These are phyloP conservation scores for Lichenostomus cassidix DNA, from an alignment of 2,113 vertebrate species.

Conservation along the genomic window DNA sequence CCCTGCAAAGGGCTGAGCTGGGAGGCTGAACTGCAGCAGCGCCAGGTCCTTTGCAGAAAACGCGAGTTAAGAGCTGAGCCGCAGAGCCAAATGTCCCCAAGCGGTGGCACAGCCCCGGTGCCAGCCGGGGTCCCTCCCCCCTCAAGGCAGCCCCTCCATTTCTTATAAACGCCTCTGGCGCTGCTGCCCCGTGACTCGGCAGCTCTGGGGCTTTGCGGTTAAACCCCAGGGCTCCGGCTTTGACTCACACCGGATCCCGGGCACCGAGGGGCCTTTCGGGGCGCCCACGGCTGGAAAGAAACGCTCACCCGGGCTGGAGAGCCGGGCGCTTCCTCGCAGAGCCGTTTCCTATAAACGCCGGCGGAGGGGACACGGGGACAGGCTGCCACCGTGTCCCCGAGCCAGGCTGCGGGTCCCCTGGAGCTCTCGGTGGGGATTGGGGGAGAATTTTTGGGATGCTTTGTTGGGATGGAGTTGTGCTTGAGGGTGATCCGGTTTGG, in stretches of 20 bases:
- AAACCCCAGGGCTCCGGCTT: conserved; percentile 49
- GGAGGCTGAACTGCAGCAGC: too few species aligned
- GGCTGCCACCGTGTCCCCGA: fast-evolving
- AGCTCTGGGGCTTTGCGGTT: conserved; percentile 43
- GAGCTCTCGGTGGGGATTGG: fast-evolving
- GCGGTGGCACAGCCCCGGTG: background rate
- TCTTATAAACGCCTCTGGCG: conserved; percentile 59
- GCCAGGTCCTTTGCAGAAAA: fast-evolving
- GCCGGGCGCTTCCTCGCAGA: conserved; percentile 63
- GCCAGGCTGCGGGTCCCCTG: fast-evolving
- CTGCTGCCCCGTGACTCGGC: background rate
- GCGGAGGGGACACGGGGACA: background rate
- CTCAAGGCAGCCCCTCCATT: background rate
- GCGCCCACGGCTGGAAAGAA: conserved; percentile 76
- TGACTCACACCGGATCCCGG: conserved; percentile 56
- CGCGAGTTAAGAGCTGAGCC: fast-evolving
- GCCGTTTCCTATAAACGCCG: conserved; percentile 78
- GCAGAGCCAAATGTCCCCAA: fast-evolving
- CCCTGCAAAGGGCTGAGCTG: background rate
- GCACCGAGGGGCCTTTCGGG: conserved; percentile 32
- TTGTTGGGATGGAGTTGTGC: fast-evolving
- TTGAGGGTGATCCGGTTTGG: fast-evolving
- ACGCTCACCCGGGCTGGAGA: conserved; percentile 56
- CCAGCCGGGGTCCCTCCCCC: background rate
- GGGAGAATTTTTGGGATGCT: too few species aligned